Base-by-base conservation (phyloP, 2,888 invertebrate species). In the Rhingia rostrata region DNA sequence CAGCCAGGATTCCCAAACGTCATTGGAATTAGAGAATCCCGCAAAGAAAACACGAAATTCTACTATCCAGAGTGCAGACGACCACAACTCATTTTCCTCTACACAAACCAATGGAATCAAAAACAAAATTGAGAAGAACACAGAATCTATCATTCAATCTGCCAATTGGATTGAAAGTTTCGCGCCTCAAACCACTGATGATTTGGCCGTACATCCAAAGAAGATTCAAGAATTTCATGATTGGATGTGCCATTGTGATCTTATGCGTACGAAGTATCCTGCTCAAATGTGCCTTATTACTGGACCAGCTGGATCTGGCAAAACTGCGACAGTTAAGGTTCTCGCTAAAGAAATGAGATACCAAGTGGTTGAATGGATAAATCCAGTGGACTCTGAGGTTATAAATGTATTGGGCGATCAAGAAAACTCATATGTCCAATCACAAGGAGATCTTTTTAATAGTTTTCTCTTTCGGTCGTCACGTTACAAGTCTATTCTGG, bases 261-360 rank as follows among this genome's bases (percentile, higher is more conserved):
- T 77, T 0, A 72, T 88, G 64, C 86, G 86, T 1, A 87, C 58
- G 3, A 89, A 89, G 45, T 88, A 87, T 37, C 90, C 92, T 0
- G 87, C 88, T 0, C 92, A 93, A 64, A 93, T 96, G 86, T 91
- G 97, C 45, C 90, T 97, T 4, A 87, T 98, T 30, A 95, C 95
- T 6, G 98, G 98, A 0, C 96, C 97, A 30, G 94, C 97, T 0
- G 98, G 98, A 0, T 94, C 94, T 89, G 97, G 97, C 0, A 98
- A 98, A 92, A 96, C 97, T 0, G 93, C 94, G 0, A 94, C 96
- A 0, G 87, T 97, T 0, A 93, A 92, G 74, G 93, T 94, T 6
- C 87, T 97, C 7, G 95, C 96, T 41, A 92, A 93, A 69, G 94
- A 94, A 87, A 90, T 94, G 83, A 86, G 87, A 4, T 90, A 88